Evolutionary conservation across 2,888 invertebrate species (phyloP).

Genomic region (Helleia helle): DNA sequence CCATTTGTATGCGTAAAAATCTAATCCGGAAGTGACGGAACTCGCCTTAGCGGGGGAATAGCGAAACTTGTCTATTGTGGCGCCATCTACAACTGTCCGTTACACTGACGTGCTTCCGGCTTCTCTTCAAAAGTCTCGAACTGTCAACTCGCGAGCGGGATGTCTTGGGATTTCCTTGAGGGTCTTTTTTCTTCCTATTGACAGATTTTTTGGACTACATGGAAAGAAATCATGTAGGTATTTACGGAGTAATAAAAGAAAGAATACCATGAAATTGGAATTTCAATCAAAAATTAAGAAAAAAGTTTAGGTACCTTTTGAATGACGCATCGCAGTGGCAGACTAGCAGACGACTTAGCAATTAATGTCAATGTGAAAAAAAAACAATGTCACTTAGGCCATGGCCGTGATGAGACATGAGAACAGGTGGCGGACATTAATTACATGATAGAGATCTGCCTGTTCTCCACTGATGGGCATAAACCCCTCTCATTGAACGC

Average conservation of each 20-base stretch:
- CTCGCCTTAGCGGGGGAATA: conserved; percentile 37
- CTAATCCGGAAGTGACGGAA: conserved; percentile 49
- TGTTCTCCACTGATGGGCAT: too few species aligned
- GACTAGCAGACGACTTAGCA: too few species aligned
- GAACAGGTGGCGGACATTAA: too few species aligned
- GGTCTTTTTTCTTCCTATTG: conserved; percentile 55
- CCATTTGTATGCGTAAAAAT: conserved; percentile 67
- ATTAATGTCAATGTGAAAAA: conserved; percentile 2
- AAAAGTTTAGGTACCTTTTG: too few species aligned
- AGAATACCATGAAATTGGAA: too few species aligned
- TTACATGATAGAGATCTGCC: too few species aligned
- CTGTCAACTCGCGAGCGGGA: conserved; percentile 61
- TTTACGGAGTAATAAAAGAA: too few species aligned
- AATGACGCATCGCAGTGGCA: too few species aligned
- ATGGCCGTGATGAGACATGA: background rate
- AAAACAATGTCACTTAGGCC: conserved; percentile 4
- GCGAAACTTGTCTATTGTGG: conserved; percentile 59
- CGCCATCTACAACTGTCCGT: conserved; percentile 66
- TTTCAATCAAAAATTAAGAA: too few species aligned
- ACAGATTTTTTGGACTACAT: conserved; percentile 28
- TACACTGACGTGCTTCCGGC: conserved; percentile 64
- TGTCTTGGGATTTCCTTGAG: conserved; percentile 58
- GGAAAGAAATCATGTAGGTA: too few species aligned
- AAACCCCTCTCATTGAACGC: too few species aligned
- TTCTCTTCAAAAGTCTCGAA: conserved; percentile 66